Base-by-base conservation (phyloP, 2,888 invertebrate genomes). In the Argyresthia goedartella region DNA sequence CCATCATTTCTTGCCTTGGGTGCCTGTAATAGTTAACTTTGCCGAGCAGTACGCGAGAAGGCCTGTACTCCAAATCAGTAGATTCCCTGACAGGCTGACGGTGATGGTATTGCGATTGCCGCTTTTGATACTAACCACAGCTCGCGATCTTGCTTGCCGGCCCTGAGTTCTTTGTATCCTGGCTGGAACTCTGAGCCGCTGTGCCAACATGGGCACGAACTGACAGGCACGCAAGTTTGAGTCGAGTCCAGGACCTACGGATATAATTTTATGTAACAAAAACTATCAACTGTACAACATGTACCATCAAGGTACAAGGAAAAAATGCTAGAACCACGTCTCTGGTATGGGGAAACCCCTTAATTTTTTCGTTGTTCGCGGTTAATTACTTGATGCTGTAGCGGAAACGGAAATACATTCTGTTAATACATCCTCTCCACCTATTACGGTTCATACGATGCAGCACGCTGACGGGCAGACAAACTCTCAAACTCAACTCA, bases 131-230 rank as follows among this genome's bases (percentile, higher is more conserved):
- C 65, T 66, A 73, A 93, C 93, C 95, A 96, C 49, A 95, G 80
- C 63, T 95, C 91, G 2, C 89, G 84, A 58, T 91, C 91, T 57
- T 91, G 88, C 8, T 82, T 84, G 0, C 92, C 92, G 0, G 92
- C 89, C 15, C 94, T 86, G 0, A 95, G 89, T 73, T 95, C 94
- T 57, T 91, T 91, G 67, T 93, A 92, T 0, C 93, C 94, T 0
- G 95, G 82, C 1, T 89, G 88, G 71, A 93, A 95, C 60, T 91
- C 89, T 57, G 92, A 69, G 0, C 92, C 93, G 56, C 92, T 91
- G 64, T 91, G 89, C 54, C 86, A 84, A 70, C 97, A 97, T 0
- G 93, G 92, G 62, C 97, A 97, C 54, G 91, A 84, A 0, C 90
- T 90, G 15, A 92, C 89, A 0, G 92, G 91, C 41, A 96, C 90